Evolutionary conservation across 2,797 vertebrate genomes (phyloP), one percentile per base, ranked within the genome.

Genomic region (Alauda arvensis): DNA sequence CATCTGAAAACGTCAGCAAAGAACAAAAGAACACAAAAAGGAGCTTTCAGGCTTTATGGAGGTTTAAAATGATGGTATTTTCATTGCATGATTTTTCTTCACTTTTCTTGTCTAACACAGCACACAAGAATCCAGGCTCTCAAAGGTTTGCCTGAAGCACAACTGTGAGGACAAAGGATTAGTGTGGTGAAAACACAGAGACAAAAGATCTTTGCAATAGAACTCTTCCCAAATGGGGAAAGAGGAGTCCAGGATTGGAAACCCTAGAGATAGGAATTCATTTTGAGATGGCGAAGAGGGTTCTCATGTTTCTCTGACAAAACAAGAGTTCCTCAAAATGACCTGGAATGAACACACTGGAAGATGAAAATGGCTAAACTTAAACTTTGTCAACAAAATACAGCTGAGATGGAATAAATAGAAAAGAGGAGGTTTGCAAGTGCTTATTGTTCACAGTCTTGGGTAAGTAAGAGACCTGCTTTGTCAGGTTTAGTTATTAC

Each of bases 221-320:
- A 81, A 37, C 7, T 62, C 19, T 67, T 49, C 45, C 3, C 1
- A 5, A 76, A 48, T 16, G 16, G 16, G 18, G 14, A 37, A 79
- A 55, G n/a, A 31, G 8, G 13, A 69, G 18, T n/a, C 33, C 18
- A 37, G 29, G 16, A 77, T 5, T 60, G 13, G 53, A 72, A 90
- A 67, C 13, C 4, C 4, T 42, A 48, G 20, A 59, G 37, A 33
- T 0, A 34, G 25, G 25, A 74, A 66, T 33, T 48, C 0, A 51
- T 70, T 85, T 62, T 48, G 57, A 56, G 42, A 45, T 23, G 11
- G 42, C 29, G 60, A 65, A 74, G 48, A 77, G 14, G 14, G 4
- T 49, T 65, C 40, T 49, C 3, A 2, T 0, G 0, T 39, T 81
- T 65, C 45, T 52, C 63, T 68, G 37, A 49, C 0, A 2, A 67